Base-by-base conservation (phyloP, 2,888 invertebrate genomes). In the Tetranychus truncatus region DNA sequence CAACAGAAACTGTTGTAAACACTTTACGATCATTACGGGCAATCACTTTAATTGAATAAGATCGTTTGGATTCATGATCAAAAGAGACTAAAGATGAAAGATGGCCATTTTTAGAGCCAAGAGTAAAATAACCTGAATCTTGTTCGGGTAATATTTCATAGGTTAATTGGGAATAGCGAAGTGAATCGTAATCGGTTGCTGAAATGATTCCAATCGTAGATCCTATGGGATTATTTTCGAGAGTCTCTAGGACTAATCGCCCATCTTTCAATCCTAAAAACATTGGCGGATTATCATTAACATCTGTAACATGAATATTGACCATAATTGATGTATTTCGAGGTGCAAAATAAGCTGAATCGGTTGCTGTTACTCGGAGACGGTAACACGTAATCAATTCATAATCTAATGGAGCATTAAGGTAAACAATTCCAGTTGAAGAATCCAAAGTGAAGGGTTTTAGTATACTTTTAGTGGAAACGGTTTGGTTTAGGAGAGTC, bases 231-330 rank as follows among this genome's bases (percentile, higher is more conserved):
- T 89, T 87, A 81, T 95, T 95, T 72, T 72, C 72, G 0, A 72
- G 24, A 11, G 24, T 34, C 6, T 72, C 72, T 5, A 72, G 2
- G 6, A 34, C n/a, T 55, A 55, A 55, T 15, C 55, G 21, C 11
- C 34, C 69, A 24, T 69, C 69, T 9, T 20, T n/a, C 15, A 55
- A 3, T 9, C 55, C 55, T 15, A 45, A 45, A 72, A 73, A 73
- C 15, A 73, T 8, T 4, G 73, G 73, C 0, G 44, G 18, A 65
- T 73, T 73, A 34, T 73, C 94, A 81, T 94, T 95, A 66, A 95
- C 91, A 81, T 96, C 95, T 0, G 91, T 91, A 1, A 96, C 85
- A 74, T 89, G 90, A 0, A 96, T 89, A 0, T 90, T 91, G 8
- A 95, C 84, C 79, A 89, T 89, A 0, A 91, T 91, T 6, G 89